Evolutionary conservation across 2,797 vertebrate genomes (phyloP).

Genomic region (Argya squamiceps): DNA sequence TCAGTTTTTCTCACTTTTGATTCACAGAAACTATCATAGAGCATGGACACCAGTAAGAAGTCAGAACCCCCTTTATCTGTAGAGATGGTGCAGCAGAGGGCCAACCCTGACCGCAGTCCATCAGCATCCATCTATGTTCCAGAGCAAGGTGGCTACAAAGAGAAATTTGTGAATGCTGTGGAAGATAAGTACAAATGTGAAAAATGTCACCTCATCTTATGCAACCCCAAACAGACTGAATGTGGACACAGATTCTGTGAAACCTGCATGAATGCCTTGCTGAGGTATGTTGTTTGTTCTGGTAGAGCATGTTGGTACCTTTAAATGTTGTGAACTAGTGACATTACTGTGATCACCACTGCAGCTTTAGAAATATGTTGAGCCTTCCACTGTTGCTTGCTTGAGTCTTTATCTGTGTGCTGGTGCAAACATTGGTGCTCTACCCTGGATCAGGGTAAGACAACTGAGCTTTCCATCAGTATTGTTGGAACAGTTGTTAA

Average conservation of each 20-base stretch:
- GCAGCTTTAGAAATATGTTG: not conserved
- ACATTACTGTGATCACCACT: not conserved
- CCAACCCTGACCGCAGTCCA: slow-evolving; percentile 77
- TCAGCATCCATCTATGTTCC: slow-evolving; percentile 81
- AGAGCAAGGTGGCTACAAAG: slow-evolving; percentile 90
- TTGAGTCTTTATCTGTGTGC: not conserved
- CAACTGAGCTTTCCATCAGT: not conserved
- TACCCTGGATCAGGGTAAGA: not conserved
- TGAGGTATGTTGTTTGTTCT: slow-evolving; percentile 79
- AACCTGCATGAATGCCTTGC: slow-evolving; percentile 87
- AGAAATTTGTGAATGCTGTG: slow-evolving; percentile 87
- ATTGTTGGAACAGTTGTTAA: not conserved
- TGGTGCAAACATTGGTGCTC: not conserved
- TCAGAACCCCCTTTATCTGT: slow-evolving; percentile 85
- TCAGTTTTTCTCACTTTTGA: not conserved
- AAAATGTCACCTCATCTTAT: slow-evolving; percentile 89
- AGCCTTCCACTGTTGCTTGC: not conserved
- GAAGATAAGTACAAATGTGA: slow-evolving; percentile 97
- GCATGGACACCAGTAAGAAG: slow-evolving; percentile 91
- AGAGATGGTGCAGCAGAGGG: slow-evolving; percentile 85
- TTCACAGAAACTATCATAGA: slow-evolving; percentile 68
- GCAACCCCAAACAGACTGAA: slow-evolving; percentile 92
- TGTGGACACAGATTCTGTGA: slow-evolving; percentile 96
- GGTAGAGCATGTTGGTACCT: not conserved
- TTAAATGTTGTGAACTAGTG: not conserved